Percentiles rank a stretch among this genome's conserved stretches.
phyloP scores from a whole-genome alignment of 2,113 vertebrate species.

The Nyctereutes procyonoides region DNA sequence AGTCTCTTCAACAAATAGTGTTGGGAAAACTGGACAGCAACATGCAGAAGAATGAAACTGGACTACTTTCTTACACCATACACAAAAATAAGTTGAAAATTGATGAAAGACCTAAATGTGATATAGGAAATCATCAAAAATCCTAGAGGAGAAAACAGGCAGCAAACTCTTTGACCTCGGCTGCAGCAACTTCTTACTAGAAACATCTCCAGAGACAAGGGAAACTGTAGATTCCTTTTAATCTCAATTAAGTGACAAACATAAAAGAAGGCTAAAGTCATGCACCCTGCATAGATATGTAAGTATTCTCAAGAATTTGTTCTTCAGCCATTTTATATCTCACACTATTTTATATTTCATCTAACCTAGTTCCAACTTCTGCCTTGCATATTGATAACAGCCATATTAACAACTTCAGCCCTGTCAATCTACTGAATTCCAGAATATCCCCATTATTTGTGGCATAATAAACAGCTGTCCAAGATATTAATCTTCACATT shows the following conservation, averaged over 20 bases:
- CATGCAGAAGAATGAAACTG: background rate
- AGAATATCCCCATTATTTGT: background rate
- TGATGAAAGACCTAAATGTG: background rate
- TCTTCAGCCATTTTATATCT: background rate
- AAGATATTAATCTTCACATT: background rate
- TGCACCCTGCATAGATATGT: background rate
- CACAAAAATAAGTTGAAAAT: background rate
- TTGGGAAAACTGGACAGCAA: background rate
- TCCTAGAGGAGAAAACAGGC: background rate
- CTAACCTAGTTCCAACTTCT: background rate
- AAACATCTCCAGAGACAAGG: background rate
- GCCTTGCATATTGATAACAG: background rate
- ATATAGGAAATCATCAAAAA: background rate
- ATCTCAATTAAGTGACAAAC: background rate
- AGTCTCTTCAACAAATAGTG: background rate
- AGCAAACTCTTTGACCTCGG: background rate
- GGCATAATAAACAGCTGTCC: background rate
- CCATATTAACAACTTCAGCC: background rate
- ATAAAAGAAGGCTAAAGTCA: background rate
- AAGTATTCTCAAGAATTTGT: background rate
- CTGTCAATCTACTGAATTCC: background rate
- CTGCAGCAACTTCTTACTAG: background rate
- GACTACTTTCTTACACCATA: background rate
- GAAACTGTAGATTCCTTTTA: background rate
- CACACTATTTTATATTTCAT: background rate